Evolutionary conservation across 2,113 vertebrate genomes (phyloP).

Genomic region (Eonycteris spelaea): DNA sequence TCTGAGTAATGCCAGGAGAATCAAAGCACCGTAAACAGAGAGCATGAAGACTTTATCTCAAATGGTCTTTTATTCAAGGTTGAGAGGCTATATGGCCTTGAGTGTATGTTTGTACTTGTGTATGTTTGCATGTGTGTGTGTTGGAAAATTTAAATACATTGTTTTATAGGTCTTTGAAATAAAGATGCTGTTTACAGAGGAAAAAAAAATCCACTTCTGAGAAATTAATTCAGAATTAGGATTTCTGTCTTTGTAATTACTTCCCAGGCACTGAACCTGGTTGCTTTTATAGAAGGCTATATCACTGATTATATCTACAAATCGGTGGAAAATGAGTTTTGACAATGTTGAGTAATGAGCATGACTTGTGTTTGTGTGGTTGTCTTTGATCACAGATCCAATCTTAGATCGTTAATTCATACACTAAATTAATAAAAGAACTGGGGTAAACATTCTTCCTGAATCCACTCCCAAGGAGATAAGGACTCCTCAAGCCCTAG

Average conservation of each 20-base stretch:
- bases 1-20: not conserved
- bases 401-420: constrained; percentile 21
- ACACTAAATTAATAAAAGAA: not conserved
- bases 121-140: not conserved
- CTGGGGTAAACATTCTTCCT: not conserved
- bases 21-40: not conserved
- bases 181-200: constrained; percentile 39
- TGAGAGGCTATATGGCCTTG: not conserved
- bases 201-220: constrained; percentile 56
- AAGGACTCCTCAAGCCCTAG: not conserved
- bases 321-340: constrained; percentile 54
- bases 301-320: constrained; percentile 57
- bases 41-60: not conserved
- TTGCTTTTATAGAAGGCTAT: constrained; percentile 72
- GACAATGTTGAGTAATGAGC: constrained; percentile 50
- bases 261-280: constrained; percentile 67
- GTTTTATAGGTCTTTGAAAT: constrained; percentile 52
- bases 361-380: not conserved
- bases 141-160: not conserved
- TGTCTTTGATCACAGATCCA: constrained; percentile 44
- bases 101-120: fast-evolving
- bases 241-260: constrained; percentile 76
- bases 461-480: not conserved
- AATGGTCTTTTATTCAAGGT: not conserved
- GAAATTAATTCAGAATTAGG: constrained; percentile 70